Percentiles rank a stretch among this genome's conserved stretches.
Conservation (phyloP, 2,888 invertebrate species). For the Silvanus unidentatus region DNA sequence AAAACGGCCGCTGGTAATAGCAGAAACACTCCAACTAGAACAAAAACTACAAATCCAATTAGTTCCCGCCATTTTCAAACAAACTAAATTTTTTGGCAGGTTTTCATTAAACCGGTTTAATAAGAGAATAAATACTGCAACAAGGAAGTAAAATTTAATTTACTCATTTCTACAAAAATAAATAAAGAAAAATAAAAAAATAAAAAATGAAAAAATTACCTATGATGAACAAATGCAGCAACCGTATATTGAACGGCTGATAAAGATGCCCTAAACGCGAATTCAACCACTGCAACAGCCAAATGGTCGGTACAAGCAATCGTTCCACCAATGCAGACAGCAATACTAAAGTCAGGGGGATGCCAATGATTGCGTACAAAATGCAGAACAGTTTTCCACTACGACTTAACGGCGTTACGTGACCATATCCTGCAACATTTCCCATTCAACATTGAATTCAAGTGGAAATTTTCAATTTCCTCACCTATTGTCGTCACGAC, state of each 20-base stretch:
- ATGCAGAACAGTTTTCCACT: conserved; percentile 86
- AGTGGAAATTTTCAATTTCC: too few species aligned
- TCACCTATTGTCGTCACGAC: conserved; percentile 84
- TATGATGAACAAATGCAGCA: conserved; percentile 68
- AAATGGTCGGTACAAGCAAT: conserved; percentile 67
- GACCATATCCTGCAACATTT: conserved; percentile 92
- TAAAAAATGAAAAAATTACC: conserved; percentile 39
- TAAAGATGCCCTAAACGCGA: conserved; percentile 65
- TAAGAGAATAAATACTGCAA: too few species aligned
- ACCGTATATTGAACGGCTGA: conserved; percentile 67
- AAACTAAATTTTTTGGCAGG: too few species aligned
- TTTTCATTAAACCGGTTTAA: too few species aligned
- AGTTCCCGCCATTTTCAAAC: neutral
- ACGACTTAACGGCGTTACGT: conserved; percentile 79
- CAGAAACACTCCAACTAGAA: conserved; percentile 58
- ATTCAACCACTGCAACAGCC: conserved; percentile 64
- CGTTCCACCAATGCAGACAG: conserved; percentile 78
- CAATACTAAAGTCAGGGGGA: conserved; percentile 79
- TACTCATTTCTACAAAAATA: too few species aligned
- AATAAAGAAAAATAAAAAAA: neutral
- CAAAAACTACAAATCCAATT: conserved; percentile 50
- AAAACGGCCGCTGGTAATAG: conserved; percentile 72
- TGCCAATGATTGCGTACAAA: conserved; percentile 76
- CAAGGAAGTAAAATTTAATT: too few species aligned
- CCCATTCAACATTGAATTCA: too few species aligned